Evolutionary conservation across 2,888 invertebrate genomes (phyloP), one percentile per base, ranked within the genome.

Genomic region (Hipparchia sbordonii): DNA sequence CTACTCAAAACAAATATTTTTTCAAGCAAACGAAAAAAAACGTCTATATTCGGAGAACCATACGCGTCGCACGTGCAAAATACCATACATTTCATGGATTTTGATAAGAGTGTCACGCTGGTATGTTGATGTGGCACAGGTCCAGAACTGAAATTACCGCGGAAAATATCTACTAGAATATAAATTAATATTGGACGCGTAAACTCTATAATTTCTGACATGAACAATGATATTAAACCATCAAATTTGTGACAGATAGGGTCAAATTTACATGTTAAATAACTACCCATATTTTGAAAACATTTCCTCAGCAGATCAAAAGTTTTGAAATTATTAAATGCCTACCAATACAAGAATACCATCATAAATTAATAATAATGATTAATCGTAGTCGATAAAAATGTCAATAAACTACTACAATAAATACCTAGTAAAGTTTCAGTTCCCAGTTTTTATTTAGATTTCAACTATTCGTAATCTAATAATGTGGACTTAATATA

Each of bases 41-140:
- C 13, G 45, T n/a, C 13, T 67, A 67, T 46, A 56, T 46, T 68
- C n/a, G 9, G 8, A 54, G 4, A 56, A n/a, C 9, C 39, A 56
- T 33, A 54, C 4, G 48, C 67, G 2, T 78, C 74, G 75, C 73
- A 70, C 73, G 72, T 76, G 77, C 72, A 77, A 77, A 79, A 71
- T 68, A 67, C 39, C 61, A 61, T 54, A 13, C 13, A 62, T 65
- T 23, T 48, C 61, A 46, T 60, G 33, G 33, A 63, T 68, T 66
- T 67, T 68, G 62, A 73, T 67, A 70, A 73, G 48, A 70, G 62
- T 72, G 60, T 60, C 67, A 59, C 71, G 9, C 9, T 39, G 71
- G 68, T 65, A 71, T 74, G 68, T 45, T 10, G 46, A 57, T 51
- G 63, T 73, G 74, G 74, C 74, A 59, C 60, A 45, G 62, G 67